These are phyloP conservation scores for Cliona cf. orientalis DNA, from an alignment of 37 sponge, comb jelly and placozoan species.

Conservation along the genomic window DNA sequence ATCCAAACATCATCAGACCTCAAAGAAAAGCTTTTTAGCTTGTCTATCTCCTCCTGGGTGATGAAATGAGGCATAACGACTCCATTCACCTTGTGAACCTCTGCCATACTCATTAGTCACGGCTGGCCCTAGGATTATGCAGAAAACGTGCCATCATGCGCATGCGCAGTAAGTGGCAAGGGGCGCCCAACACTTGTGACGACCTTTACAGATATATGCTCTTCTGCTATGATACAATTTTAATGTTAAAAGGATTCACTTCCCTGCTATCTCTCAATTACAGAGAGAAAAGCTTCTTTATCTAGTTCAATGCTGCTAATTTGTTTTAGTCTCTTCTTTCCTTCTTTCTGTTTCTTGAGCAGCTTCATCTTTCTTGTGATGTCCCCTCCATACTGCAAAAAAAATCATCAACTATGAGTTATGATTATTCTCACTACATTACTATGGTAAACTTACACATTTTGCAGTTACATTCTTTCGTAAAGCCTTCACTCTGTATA, in stretches of 20 bases:
- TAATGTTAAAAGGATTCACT: neutral
- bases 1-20: too few species aligned
- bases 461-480: conserved; percentile 92
- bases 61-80: too few species aligned
- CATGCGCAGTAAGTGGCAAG: too few species aligned
- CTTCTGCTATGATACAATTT: neutral
- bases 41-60: too few species aligned
- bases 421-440: conserved; percentile 1
- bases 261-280: conserved; percentile 56
- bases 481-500: conserved; percentile 70
- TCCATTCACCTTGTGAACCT: too few species aligned
- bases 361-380: conserved; percentile 90
- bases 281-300: conserved; percentile 78
- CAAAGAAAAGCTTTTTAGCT: too few species aligned
- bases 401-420: neutral
- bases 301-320: conserved; percentile 83
- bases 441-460: conserved; percentile 74
- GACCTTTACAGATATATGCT: neutral
- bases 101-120: too few species aligned
- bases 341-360: conserved; percentile 84
- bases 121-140: too few species aligned
- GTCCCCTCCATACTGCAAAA: conserved; percentile 90
- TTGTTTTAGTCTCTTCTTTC: conserved; percentile 75
- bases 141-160: too few species aligned
- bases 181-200: conserved; percentile 18